These are phyloP conservation scores for Sialis lutaria DNA, from an alignment of 2,888 invertebrate species.

Conservation along the genomic window DNA sequence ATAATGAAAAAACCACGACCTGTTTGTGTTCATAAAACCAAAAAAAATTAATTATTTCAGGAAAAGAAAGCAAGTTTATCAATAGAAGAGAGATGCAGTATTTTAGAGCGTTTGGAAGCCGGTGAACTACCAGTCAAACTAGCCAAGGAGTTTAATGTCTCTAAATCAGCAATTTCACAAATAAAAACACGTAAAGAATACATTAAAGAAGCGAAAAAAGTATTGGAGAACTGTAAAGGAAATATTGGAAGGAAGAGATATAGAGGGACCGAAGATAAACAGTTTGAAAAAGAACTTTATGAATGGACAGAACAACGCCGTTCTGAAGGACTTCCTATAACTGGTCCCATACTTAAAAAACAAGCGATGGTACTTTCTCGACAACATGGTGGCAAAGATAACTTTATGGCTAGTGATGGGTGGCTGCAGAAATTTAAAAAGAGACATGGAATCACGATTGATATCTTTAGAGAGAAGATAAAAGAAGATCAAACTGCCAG, in stretches of 20 bases:
- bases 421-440: conserved; percentile 12
- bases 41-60: too few relatives aligned
- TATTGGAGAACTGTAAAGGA: conserved; percentile 13
- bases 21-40: too few relatives aligned
- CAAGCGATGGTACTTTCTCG: conserved; percentile 9
- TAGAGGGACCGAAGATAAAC: conserved; percentile 12
- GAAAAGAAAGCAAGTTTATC: too few relatives aligned
- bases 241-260: conserved; percentile 13
- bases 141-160: conserved; percentile 13
- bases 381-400: conserved; percentile 3
- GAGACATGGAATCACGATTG: conserved; percentile 10
- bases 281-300: conserved; percentile 15
- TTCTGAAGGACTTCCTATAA: conserved; percentile 12
- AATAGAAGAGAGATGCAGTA: too few relatives aligned
- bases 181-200: conserved; percentile 12
- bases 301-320: conserved; percentile 14
- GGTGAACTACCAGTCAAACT: conserved; percentile 2
- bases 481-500: conserved; percentile 8
- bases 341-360: conserved; percentile 13
- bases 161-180: conserved; percentile 13
- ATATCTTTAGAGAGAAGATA: conserved; percentile 10
- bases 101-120: too few relatives aligned
- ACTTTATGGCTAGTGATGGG: conserved; percentile 11
- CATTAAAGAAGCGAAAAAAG: conserved; percentile 13
- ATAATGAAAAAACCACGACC: too few relatives aligned